Percentiles rank a stretch among this genome's conserved stretches.
Evolutionary conservation across 2,888 invertebrate genomes (phyloP).

Genomic region (Bugulina stolonifera): DNA sequence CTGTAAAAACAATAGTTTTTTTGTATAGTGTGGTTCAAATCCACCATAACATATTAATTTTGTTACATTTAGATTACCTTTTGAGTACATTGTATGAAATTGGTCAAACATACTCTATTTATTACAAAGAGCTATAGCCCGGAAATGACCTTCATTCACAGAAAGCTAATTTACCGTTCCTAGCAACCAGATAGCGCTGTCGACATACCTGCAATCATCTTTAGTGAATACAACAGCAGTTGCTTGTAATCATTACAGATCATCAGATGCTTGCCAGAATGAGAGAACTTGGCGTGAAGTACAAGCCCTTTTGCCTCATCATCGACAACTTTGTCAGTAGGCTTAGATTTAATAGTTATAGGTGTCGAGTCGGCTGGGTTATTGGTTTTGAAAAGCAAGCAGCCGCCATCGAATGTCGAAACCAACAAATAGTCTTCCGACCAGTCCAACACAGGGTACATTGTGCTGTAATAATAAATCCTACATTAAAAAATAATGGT

Average conservation of each 20-base stretch:
- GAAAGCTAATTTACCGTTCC: too few relatives aligned
- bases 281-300: conserved; percentile 13
- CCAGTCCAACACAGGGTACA: background rate
- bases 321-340: background rate
- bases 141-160: too few relatives aligned
- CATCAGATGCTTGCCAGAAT: background rate
- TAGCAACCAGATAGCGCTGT: too few relatives aligned
- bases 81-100: too few relatives aligned
- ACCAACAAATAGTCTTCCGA: background rate
- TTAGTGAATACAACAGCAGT: conserved; percentile 7
- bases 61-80: too few relatives aligned
- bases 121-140: too few relatives aligned
- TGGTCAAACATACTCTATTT: too few relatives aligned
- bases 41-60: too few relatives aligned
- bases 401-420: background rate
- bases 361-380: background rate
- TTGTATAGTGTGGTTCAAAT: too few relatives aligned
- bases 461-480: background rate
- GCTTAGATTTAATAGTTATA: background rate
- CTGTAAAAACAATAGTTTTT: too few relatives aligned
- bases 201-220: too few relatives aligned
- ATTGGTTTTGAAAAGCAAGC: background rate
- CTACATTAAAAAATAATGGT: too few relatives aligned
- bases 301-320: conserved; percentile 10
- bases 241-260: conserved; percentile 23